phyloP scores from a whole-genome alignment of 2,797 vertebrate species.

The Chrosomus eos region DNA sequence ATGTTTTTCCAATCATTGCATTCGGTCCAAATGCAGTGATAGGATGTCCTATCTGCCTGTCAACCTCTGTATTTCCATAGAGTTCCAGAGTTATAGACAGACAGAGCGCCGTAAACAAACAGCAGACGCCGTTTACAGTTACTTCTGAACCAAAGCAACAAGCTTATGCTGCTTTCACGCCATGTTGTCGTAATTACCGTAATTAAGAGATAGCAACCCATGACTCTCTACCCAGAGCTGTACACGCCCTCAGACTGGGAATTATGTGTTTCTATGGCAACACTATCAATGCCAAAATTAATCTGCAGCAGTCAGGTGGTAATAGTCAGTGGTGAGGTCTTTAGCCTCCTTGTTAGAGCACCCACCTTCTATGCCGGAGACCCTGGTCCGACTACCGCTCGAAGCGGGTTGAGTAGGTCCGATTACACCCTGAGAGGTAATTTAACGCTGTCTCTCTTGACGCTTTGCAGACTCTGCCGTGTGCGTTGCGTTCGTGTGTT shows the following conservation, averaged over 20 bases:
- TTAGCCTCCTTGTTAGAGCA: too few relatives aligned
- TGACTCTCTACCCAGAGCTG: not conserved
- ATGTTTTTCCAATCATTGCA: not conserved
- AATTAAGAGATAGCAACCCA: not conserved
- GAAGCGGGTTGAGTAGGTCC: too few relatives aligned
- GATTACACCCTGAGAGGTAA: not conserved
- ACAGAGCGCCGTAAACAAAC: not conserved
- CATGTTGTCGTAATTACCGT: not conserved
- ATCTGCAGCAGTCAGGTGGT: not conserved
- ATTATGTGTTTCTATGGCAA: not conserved
- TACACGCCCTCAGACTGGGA: not conserved
- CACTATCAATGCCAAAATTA: not conserved
- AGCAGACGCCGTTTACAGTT: not conserved
- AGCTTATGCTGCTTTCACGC: not conserved
- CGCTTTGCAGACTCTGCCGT: not conserved
- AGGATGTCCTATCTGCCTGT: not conserved
- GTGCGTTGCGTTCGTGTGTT: not conserved
- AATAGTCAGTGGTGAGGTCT: not conserved
- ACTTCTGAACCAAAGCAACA: not conserved
- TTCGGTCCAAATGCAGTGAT: not conserved
- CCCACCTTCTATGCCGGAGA: too few relatives aligned
- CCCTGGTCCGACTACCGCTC: too few relatives aligned
- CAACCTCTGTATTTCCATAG: not conserved
- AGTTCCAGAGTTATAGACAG: too few relatives aligned
- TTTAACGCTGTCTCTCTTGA: not conserved